A percentile compares a stretch with the other conserved stretches of the same genome.
phyloP scores from a whole-genome alignment of 2,797 vertebrate species.

The Cheirogaleus major region DNA sequence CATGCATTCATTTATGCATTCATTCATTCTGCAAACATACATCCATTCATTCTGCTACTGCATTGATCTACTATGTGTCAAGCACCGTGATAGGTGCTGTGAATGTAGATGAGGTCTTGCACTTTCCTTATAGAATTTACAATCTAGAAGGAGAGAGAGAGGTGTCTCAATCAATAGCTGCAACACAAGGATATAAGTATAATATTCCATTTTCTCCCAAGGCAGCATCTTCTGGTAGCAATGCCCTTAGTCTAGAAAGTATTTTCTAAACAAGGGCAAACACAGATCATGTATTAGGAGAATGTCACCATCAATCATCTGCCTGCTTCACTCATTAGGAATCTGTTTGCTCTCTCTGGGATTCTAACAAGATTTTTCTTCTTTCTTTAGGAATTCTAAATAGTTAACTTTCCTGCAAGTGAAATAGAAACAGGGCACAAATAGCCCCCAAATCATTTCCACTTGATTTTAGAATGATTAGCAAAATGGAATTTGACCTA shows the following conservation, averaged over 20 bases:
- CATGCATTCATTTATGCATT: neutral
- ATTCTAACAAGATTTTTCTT: conserved; percentile 21
- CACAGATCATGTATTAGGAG: neutral
- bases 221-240: neutral
- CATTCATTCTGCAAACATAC: neutral
- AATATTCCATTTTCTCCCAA: neutral
- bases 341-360: neutral
- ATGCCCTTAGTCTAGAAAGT: neutral
- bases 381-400: conserved; percentile 32
- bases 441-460: neutral
- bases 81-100: neutral
- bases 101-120: neutral
- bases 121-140: neutral
- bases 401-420: neutral
- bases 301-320: conserved; percentile 45
- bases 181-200: neutral
- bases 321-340: neutral
- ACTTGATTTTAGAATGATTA: conserved; percentile 15
- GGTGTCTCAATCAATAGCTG: neutral
- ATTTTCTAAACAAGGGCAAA: conserved; percentile 41
- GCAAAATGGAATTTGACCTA: neutral
- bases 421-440: neutral
- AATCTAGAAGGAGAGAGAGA: neutral
- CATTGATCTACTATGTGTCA: neutral
- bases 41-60: neutral